Evolutionary conservation across 30 jellyfish, hydroid and myxozoan genomes (phyloP).

Genomic region (Cassiopea xamachana): DNA sequence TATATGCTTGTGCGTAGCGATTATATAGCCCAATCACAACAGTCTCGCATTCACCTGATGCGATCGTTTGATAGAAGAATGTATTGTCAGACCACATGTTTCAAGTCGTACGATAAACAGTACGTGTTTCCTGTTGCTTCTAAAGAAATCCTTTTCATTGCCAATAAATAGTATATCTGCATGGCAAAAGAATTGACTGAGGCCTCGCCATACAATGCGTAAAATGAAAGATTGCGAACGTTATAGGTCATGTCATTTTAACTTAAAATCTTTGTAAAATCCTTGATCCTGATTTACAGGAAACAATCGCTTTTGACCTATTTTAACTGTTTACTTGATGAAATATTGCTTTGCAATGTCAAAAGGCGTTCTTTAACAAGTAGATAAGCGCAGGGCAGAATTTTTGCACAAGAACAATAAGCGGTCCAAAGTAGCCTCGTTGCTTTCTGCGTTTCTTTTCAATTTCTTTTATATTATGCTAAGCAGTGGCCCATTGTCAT

Average conservation of each 20-base stretch:
- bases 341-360: not conserved
- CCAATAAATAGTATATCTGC: not conserved
- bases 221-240: not conserved
- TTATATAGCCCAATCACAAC: not conserved
- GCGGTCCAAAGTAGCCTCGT: conserved; percentile 16
- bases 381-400: not conserved
- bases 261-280: not conserved
- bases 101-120: not conserved
- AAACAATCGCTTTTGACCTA: not conserved
- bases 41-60: not conserved
- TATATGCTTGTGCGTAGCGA: no score
- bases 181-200: not conserved
- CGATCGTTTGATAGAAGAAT: not conserved
- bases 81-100: not conserved
- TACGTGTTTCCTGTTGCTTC: not conserved
- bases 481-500: conserved; percentile 55
- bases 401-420: not conserved
- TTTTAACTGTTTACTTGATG: not conserved
- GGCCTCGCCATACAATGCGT: not conserved
- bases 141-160: not conserved
- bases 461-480: conserved; percentile 40
- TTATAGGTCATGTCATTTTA: conserved; percentile 2
- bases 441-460: not conserved
- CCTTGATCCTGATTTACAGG: not conserved
- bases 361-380: not conserved